Evolutionary conservation across 2,888 invertebrate genomes (phyloP), one percentile per base, ranked within the genome.

Genomic region (Gari tellinella): DNA sequence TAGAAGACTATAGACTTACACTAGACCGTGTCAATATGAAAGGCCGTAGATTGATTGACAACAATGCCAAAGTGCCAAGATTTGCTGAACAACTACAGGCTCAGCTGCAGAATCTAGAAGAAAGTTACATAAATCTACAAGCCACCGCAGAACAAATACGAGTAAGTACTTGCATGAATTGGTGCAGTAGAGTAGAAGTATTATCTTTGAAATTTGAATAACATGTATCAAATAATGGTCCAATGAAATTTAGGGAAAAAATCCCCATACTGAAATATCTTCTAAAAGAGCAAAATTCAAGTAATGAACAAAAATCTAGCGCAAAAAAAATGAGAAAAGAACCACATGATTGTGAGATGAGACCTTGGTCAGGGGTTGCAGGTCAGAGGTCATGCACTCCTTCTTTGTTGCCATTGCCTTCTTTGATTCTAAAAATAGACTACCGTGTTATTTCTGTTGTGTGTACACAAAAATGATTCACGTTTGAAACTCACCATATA

Each of bases 121-220:
- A 98, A 62, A 98, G 98, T 90, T 98, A 98, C 90, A 95, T 96
- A 89, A 97, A 97, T 0, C 93, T 98, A 10, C 92, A 97, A 43
- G 95, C 96, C 67, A 98, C 97, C 0, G 98, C 97, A 0, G 92
- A 96, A 49, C 97, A 98, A 92, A 98, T 98, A 72, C 96, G 96
- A 90, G 92, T 92, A 76, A 86, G 87, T 80, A 46, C 43, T 21
- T 25, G 63, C 48, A 41, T 65, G 65, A 14, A 40, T 41, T 17
- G 53, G 31, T 53, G 48, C 15, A 48, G 10, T 55, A 23, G n/a
- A 46, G 14, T 57, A 19, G 41, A 48, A 15, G 53, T 55, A 25
- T 58, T 23, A 49, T 41, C 43, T 41, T 61, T 65, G 12, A 40
- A 52, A 55, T 23, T 61, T 51, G 37, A 40, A n/a, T 51, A 49